Evolutionary conservation across 2,113 vertebrate species (phyloP).

Genomic region (Neodontobutis hainanensis): DNA sequence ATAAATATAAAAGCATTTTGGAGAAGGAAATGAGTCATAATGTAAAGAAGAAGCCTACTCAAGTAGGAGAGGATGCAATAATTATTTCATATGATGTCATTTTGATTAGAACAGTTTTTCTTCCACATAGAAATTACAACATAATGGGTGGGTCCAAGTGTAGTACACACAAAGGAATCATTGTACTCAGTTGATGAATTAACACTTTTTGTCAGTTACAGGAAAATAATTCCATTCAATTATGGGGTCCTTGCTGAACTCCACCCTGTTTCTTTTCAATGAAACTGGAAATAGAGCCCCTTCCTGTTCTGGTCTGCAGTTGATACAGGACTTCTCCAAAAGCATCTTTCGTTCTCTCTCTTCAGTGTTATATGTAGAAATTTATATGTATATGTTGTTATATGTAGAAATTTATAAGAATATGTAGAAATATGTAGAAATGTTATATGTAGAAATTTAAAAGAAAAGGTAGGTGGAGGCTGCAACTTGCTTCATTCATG

Average conservation of each 20-base stretch:
- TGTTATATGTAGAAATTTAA: not conserved
- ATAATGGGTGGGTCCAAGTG: constrained; percentile 3
- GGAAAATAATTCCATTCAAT: constrained; percentile 21
- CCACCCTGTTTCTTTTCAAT: constrained; percentile 39
- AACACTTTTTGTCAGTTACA: constrained; percentile 22
- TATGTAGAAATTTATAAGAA: not conserved
- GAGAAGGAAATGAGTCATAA: constrained; percentile 20
- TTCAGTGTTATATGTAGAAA: not conserved
- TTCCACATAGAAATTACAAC: not conserved
- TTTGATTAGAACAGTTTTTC: not conserved
- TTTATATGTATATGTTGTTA: not conserved
- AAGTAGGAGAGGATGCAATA: not conserved
- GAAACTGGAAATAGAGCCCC: constrained; percentile 54
- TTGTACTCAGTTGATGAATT: constrained; percentile 19
- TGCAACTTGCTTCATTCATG: constrained; percentile 7
- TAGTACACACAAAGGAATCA: not conserved
- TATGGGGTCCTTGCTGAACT: constrained; percentile 25
- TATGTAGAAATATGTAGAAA: not conserved
- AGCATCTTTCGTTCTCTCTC: constrained; percentile 33
- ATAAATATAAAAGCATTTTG: constrained; percentile 13
- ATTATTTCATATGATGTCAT: not conserved
- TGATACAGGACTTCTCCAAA: constrained; percentile 61
- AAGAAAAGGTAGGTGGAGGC: not conserved
- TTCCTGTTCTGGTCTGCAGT: constrained; percentile 67
- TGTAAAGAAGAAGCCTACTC: constrained; percentile 8